Evolutionary conservation across 2,888 invertebrate species (phyloP), one percentile per base, ranked within the genome.

Genomic region (Diaprepes abbreviatus): DNA sequence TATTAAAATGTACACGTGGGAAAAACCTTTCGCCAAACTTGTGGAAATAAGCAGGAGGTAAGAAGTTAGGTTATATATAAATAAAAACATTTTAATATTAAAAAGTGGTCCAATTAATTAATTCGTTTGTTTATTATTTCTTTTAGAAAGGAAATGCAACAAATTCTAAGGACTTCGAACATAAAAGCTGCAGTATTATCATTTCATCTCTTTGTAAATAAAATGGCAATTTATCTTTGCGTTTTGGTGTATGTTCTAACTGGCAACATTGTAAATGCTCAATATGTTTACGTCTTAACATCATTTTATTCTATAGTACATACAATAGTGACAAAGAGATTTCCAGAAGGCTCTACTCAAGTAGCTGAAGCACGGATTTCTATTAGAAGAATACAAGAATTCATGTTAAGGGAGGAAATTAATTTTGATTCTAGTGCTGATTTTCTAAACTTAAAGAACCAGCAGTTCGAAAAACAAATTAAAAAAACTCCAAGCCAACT

Each of bases 1-100:
- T 0, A 94, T 97, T 75, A 97, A 97, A 85, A 96, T 97, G 96
- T 97, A 96, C 79, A 93, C 95, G 0, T 97, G 97, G 93, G 97
- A 97, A 81, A 89, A 89, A 77, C 92, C 95, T 0, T 96, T 97
- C 80, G 89, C 91, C 14, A 89, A 89, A 75, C 88, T 95, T 66
- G 92, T 96, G 1, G 89, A 87, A 36, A 76, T 86, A 21, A 88
- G 90, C 0, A 85, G 94, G 79, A 83, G 80, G 83, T 87, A 54
- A 16, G 71, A 62, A 63, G n/a, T 9, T n/a, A n/a, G n/a, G n/a
- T n/a, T n/a, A n/a, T n/a, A n/a, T n/a, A n/a, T n/a, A n/a, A n/a
- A n/a, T n/a, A n/a, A 35, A 1, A 35, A 38, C 9, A 86, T 62
- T 52, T 14, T 17, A 19, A 17, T 36, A 28, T 33, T 60, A 10